These are phyloP conservation scores for Hydroisotoma schaefferi DNA, from an alignment of 2,888 invertebrate genomes.

Conservation along the genomic window DNA sequence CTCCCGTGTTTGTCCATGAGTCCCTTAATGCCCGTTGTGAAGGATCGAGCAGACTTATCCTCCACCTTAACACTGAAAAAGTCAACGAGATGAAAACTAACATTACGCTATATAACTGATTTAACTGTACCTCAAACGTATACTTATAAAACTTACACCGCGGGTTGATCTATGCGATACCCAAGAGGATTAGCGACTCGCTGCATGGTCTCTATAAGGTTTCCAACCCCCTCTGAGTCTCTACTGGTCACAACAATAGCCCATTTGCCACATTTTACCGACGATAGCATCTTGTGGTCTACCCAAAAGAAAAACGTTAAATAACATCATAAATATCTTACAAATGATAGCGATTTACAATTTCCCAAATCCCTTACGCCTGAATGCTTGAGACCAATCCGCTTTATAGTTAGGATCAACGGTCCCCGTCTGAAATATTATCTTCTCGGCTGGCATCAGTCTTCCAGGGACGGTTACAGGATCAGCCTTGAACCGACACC, in stretches of 20 bases:
- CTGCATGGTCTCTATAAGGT: not conserved
- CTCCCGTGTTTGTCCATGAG: slow-evolving; percentile 2
- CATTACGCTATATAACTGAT: no score
- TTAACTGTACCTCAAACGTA: no score
- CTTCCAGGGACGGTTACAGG: not conserved
- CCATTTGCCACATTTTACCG: not conserved
- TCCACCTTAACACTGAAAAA: not conserved
- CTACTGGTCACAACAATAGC: not conserved
- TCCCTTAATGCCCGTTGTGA: slow-evolving; percentile 21
- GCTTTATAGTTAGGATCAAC: not conserved
- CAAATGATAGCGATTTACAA: no score
- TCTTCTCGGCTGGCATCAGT: not conserved
- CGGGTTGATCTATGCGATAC: not conserved
- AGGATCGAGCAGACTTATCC: slow-evolving; percentile 4
- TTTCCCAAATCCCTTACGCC: no score
- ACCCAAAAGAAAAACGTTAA: not conserved
- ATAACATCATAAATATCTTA: no score
- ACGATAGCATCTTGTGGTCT: not conserved
- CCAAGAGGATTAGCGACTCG: not conserved
- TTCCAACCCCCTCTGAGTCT: not conserved
- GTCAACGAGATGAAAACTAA: no score
- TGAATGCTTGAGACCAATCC: slow-evolving; percentile 5
- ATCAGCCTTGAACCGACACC: not conserved
- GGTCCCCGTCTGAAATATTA: not conserved
- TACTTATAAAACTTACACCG: not conserved